Conservation (phyloP, 2,113 vertebrate genomes). For the Scophthalmus maximus region DNA sequence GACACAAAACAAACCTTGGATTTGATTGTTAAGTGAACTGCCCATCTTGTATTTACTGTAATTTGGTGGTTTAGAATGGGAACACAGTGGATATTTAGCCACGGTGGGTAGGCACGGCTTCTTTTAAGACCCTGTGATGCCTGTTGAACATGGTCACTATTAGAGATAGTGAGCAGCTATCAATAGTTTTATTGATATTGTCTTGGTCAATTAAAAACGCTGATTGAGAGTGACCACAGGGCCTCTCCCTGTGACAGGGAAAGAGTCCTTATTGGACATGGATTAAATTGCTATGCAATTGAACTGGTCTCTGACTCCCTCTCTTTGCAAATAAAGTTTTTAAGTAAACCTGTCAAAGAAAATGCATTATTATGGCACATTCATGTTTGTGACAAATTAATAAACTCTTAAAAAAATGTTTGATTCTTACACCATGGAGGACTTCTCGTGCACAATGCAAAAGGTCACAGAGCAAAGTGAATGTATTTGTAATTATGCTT, state of each 20-base stretch:
- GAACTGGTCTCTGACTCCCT: constrained; percentile 85
- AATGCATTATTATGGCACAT: constrained; percentile 75
- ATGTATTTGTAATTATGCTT: constrained; percentile 48
- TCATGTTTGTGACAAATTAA: constrained; percentile 77
- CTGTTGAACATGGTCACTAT: constrained; percentile 81
- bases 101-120: constrained; percentile 77
- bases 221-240: constrained; percentile 82
- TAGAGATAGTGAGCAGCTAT: constrained; percentile 80
- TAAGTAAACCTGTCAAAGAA: constrained; percentile 78
- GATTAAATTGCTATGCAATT: constrained; percentile 89
- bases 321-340: constrained; percentile 81
- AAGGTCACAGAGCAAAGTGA: constrained; percentile 46
- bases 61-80: constrained; percentile 74
- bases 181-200: constrained; percentile 83
- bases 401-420: constrained; percentile 76
- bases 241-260: constrained; percentile 83
- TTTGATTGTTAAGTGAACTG: constrained; percentile 71
- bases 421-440: constrained; percentile 31
- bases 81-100: constrained; percentile 76
- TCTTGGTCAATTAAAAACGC: constrained; percentile 77
- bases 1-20: constrained; percentile 76
- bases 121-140: constrained; percentile 77
- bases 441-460: constrained; percentile 23
- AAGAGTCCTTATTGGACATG: constrained; percentile 83
- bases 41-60: constrained; percentile 80